A percentile compares a stretch with the other conserved stretches of the same genome.
Conservation (phyloP, 1,140 invertebrate genomes). For the Stegodyphus dumicola region DNA sequence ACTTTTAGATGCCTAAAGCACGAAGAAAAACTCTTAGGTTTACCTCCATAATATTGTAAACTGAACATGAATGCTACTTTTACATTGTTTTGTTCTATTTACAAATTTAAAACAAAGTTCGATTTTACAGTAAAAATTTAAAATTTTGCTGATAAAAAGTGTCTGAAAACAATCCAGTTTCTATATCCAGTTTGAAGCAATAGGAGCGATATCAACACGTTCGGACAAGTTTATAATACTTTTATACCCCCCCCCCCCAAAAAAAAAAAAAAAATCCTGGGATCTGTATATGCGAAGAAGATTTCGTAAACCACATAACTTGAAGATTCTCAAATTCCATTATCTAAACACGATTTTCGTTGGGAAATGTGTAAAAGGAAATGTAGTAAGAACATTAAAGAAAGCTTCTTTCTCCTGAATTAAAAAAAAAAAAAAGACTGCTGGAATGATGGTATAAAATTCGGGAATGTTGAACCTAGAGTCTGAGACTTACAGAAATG, state of each 20-base stretch:
- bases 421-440: background rate
- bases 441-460: background rate
- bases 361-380: background rate
- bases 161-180: background rate
- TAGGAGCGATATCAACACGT: background rate
- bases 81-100: no score
- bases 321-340: slow-evolving; percentile 27
- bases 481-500: slow-evolving; percentile 1
- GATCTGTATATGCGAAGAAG: background rate
- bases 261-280: background rate
- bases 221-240: background rate
- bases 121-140: no score
- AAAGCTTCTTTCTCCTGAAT: background rate
- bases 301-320: background rate
- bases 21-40: no score
- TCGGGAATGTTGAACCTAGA: background rate
- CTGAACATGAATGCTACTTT: no score
- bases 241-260: background rate
- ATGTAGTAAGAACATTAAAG: slow-evolving; percentile 21
- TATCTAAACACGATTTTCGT: slow-evolving; percentile 18
- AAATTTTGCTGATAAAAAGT: no score
- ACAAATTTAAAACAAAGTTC: no score
- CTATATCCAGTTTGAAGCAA: background rate
- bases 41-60: no score
- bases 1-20: no score